Percentiles rank a stretch among this genome's conserved stretches.
Evolutionary conservation across 2,888 invertebrate genomes (phyloP).

Genomic region (Aplocera efformata): DNA sequence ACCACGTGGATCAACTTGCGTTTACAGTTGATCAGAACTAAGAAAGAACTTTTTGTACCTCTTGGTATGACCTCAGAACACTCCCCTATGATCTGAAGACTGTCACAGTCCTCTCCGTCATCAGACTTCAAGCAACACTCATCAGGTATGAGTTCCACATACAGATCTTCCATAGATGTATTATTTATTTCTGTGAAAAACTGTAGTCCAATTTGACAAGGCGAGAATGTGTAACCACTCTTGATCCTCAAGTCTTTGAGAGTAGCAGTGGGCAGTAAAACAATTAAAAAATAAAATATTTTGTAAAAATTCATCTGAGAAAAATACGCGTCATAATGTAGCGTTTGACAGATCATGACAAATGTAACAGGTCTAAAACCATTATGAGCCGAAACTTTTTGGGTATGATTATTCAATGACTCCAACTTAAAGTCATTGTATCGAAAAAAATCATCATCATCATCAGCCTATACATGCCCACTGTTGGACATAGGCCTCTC

Average conservation of each 20-base stretch:
- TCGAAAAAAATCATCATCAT: too few species aligned
- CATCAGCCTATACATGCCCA: too few species aligned
- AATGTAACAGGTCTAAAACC: background rate
- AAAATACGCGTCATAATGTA: slow-evolving; percentile 22
- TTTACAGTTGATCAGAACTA: too few species aligned
- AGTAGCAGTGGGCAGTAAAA: slow-evolving; percentile 24
- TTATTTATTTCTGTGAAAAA: slow-evolving; percentile 52
- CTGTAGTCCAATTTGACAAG: slow-evolving; percentile 44
- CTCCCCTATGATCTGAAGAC: slow-evolving; percentile 47
- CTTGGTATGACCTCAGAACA: slow-evolving; percentile 39
- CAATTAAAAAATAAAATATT: slow-evolving; percentile 46
- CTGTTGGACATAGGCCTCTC: too few species aligned
- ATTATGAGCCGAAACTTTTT: too few species aligned
- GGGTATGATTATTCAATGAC: too few species aligned
- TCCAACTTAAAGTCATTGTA: too few species aligned
- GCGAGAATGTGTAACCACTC: slow-evolving; percentile 34
- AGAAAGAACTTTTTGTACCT: slow-evolving; percentile 35
- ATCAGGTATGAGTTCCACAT: slow-evolving; percentile 49
- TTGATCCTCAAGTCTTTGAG: slow-evolving; percentile 35
- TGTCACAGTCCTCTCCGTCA: slow-evolving; percentile 43
- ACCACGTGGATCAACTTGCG: too few species aligned
- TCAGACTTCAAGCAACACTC: slow-evolving; percentile 51
- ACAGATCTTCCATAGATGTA: slow-evolving; percentile 42
- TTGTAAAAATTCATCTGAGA: slow-evolving; percentile 59
- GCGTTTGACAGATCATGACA: too few species aligned